Base-by-base conservation (phyloP, 1,140 invertebrate genomes). In the Papilio polytes region DNA sequence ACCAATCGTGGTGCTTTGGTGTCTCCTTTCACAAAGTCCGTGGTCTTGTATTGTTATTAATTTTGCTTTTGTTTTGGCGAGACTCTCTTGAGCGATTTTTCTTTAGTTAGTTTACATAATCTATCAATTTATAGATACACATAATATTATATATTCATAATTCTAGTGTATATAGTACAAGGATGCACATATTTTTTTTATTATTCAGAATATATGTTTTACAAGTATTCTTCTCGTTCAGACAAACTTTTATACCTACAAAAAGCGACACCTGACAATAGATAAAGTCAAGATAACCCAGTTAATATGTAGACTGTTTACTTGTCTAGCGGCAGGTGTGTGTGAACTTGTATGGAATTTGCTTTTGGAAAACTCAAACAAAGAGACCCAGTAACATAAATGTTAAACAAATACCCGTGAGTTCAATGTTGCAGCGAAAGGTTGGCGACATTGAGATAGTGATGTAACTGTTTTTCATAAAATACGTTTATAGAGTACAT, bases 391-490 rank as follows among this genome's bases (percentile, higher is more conserved):
- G 44, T 74, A 74, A 74, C 73, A 51, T 22, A 74, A 74, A 74
- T 46, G 20, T 46, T 74, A 46, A 74, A 22, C 73, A 74, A 74
- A 74, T 51, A 56, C 53, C 18, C 13, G 53, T n/a, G 51, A 51
- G 41, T 74, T 74, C 46, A 22, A 74, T 74, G 63, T 66, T 63
- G 59, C 26, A 48, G 44, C 20, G 44, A 26, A 44, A 48, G 73
- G 41, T 46, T 48, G 44, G 46, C 73, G 46, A 81, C 74, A 59
- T 77, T 51, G 66, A 73, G 53, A 74, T 48, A 74, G 73, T 74
- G 41, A 74, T 74, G 73, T 74, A 74, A 48, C 73, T 44, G 70
- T 73, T 73, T 56, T 59, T 74, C 31, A 74, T 73, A n/a, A 74
- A 74, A 80, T 48, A 53, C 36, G 36, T 74, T 72, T 6, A 26